Percentiles rank a stretch among this genome's conserved stretches.
These are phyloP conservation scores for Agapostemon virescens DNA, from an alignment of 2,888 invertebrate genomes.

Conservation along the genomic window DNA sequence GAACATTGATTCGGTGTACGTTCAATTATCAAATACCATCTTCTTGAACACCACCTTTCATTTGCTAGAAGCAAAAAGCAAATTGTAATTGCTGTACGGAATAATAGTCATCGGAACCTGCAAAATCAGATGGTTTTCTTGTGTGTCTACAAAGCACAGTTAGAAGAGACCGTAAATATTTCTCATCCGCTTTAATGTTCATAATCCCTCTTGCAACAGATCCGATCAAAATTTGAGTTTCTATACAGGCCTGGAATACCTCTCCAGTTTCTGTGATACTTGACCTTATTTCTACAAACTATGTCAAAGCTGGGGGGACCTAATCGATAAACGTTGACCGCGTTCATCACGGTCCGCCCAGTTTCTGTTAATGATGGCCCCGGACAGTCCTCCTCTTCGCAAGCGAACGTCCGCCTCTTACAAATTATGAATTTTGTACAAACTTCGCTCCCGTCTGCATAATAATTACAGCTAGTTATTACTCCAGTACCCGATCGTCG, in stretches of 20 bases:
- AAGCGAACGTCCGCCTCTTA: constrained; percentile 1
- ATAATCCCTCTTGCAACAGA: background rate
- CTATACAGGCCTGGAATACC: background rate
- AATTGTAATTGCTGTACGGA: background rate
- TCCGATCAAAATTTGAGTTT: constrained; percentile 2
- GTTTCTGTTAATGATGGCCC: background rate
- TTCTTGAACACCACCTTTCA: background rate
- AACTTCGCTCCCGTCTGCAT: constrained; percentile 1
- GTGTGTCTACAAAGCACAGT: background rate
- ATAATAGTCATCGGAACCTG: background rate
- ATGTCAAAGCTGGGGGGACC: background rate
- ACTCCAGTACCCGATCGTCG: constrained; percentile 7
- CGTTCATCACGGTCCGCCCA: background rate
- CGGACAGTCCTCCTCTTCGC: background rate
- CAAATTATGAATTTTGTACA: background rate
- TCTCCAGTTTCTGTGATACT: background rate
- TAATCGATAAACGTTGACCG: background rate
- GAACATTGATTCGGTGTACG: background rate
- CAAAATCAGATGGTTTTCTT: background rate
- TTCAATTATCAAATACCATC: background rate
- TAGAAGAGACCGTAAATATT: background rate
- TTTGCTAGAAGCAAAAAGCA: background rate
- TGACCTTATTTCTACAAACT: constrained; percentile 3
- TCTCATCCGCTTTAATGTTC: background rate
- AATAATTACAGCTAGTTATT: constrained; percentile 15